Base-by-base conservation (phyloP, 1,140 invertebrate genomes). In the Thalassaphorura encarpata region DNA sequence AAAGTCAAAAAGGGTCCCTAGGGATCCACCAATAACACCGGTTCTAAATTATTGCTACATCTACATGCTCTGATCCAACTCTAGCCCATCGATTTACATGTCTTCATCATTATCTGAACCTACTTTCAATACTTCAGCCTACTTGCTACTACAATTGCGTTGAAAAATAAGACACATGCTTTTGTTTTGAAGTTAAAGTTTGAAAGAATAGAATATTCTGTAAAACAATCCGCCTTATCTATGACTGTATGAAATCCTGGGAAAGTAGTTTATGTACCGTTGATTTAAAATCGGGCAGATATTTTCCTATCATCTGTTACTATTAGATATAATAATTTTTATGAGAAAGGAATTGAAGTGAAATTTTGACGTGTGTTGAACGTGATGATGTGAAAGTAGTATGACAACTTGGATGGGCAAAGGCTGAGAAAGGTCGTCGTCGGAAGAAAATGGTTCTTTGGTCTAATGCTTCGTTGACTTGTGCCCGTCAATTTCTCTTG, bases 31-130 rank as follows among this genome's bases (percentile, higher is more conserved):
- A 58, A 62, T 62, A 62, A 56, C 51, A 51, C 56, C 33, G 43
- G 28, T 58, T 29, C 31, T 58, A 58, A 58, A 62, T 62, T 62
- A 62, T 62, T 62, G 52, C 60, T 46, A 28, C 59, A 23, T n/a
- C n/a, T n/a, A n/a, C n/a, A n/a, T n/a, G n/a, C n/a, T n/a, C 33
- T 36, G 33, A 11, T 36, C 33, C 33, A 11, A n/a, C 33, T n/a
- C 11, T 11, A 11, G 33, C 33, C 42, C 4, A 54, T 54, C 52
- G 52, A 54, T 54, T 54, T 54, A 54, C 52, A 54, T 54, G 13
- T 11, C 18, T 28, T 36, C 16, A 19, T 19, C 6, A 29, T 21
- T 18, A 39, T 23, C 11, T 36, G 33, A 36, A 36, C n/a, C 33
- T 11, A n/a, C 33, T 11, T 11, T 11, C 11, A 11, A n/a, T n/a